Conservation (phyloP, 2,888 invertebrate genomes). For the Podotricha telesiphe region DNA sequence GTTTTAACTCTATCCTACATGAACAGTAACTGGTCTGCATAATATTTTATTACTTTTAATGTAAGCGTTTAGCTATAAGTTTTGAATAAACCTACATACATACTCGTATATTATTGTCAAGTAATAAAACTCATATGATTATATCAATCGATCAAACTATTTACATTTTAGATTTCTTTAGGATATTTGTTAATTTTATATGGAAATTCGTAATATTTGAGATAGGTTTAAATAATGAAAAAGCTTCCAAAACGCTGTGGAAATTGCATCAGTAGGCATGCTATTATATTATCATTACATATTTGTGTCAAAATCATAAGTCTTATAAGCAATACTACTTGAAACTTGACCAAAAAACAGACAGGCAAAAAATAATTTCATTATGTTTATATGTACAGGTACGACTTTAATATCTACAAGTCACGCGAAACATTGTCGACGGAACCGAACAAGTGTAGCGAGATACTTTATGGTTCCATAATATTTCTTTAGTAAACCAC, state of each 20-base stretch:
- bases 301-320: no score
- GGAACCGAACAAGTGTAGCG: constrained; percentile 6
- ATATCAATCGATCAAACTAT: no score
- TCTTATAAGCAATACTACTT: no score
- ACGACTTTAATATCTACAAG: constrained; percentile 9
- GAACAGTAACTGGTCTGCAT: background rate
- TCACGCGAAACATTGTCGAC: constrained; percentile 24
- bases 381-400: background rate
- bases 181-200: no score
- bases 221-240: no score
- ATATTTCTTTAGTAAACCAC: constrained; percentile 38
- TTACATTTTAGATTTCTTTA: no score
- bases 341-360: background rate
- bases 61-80: background rate
- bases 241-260: no score
- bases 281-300: no score
- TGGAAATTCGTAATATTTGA: no score
- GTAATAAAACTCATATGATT: no score
- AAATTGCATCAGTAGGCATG: no score
- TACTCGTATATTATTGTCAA: no score
- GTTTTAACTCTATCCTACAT: constrained; percentile 2
- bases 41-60: background rate
- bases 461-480: constrained; percentile 26
- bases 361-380: background rate
- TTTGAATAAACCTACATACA: background rate